Evolutionary conservation across 2,113 vertebrate species (phyloP).

Genomic region (Solea senegalensis): DNA sequence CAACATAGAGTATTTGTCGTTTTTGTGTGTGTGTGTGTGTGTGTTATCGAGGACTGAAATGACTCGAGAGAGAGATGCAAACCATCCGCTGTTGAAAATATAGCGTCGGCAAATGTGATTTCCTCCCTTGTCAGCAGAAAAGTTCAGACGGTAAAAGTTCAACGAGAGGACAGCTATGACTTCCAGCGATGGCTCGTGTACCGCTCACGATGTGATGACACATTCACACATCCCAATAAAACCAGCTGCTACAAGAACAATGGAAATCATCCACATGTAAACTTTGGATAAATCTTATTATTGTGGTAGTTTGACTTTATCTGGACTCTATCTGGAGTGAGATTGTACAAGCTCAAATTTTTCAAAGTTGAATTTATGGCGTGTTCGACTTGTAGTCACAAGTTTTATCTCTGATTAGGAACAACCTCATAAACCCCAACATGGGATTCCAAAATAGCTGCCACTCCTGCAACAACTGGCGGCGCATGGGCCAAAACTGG

Average conservation of each 20-base stretch:
- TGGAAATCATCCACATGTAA: constrained; percentile 1
- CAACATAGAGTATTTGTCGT: constrained; percentile 10
- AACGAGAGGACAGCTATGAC: constrained; percentile 22
- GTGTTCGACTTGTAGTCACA: too few relatives aligned
- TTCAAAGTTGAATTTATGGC: too few relatives aligned
- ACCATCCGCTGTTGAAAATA: constrained; percentile 31
- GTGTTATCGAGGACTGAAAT: constrained; percentile 36
- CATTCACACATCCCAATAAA: constrained; percentile 1
- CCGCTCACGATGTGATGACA: background rate
- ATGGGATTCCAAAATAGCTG: too few relatives aligned
- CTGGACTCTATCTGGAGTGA: too few relatives aligned
- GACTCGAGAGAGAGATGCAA: constrained; percentile 28
- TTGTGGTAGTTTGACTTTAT: too few relatives aligned
- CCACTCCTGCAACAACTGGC: too few relatives aligned
- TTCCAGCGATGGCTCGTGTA: constrained; percentile 11
- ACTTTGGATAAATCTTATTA: constrained; percentile 17
- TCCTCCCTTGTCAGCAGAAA: constrained; percentile 42
- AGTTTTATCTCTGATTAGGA: too few relatives aligned
- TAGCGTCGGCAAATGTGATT: constrained; percentile 12
- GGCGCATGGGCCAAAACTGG: too few relatives aligned
- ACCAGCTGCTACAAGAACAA: constrained; percentile 19
- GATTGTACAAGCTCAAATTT: too few relatives aligned
- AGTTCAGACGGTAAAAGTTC: constrained; percentile 33
- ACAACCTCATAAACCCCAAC: too few relatives aligned
- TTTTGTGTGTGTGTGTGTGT: constrained; percentile 35